Evolutionary conservation across 2,797 vertebrate species (phyloP).

Genomic region (Hipposideros larvatus): DNA sequence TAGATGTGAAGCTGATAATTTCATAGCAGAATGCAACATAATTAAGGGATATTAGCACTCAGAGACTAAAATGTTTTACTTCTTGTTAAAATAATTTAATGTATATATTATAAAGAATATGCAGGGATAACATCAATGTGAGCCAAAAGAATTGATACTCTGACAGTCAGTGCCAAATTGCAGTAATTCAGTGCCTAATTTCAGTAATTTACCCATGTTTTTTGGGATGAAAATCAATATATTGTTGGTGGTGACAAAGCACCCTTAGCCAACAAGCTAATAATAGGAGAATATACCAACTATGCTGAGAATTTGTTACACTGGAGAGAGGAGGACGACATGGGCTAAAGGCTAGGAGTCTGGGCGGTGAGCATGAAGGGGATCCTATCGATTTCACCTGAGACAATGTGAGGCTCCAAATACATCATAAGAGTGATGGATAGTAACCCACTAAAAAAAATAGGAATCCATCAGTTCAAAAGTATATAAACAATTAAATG

Average conservation of each 20-base stretch:
- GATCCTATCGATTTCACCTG: not conserved
- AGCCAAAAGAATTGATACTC: not conserved
- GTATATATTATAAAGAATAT: not conserved
- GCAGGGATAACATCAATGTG: not conserved
- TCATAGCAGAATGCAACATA: not conserved
- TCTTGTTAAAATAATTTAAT: slow-evolving; percentile 14
- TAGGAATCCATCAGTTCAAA: not conserved
- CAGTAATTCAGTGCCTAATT: not conserved
- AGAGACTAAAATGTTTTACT: not conserved
- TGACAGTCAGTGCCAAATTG: not conserved
- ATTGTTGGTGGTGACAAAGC: not conserved
- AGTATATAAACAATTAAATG: not conserved
- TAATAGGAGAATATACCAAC: not conserved
- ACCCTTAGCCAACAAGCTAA: not conserved
- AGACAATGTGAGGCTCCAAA: not conserved
- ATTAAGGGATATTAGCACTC: slow-evolving; percentile 2
- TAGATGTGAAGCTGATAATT: not conserved
- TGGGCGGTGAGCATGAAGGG: not conserved
- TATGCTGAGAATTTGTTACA: not conserved
- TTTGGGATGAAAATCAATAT: not conserved
- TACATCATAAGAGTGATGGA: not conserved
- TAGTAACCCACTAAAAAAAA: not conserved
- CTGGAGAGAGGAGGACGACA: not conserved
- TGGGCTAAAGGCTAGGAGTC: not conserved
- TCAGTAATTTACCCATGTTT: not conserved